Base-by-base conservation (phyloP, 2,888 invertebrate species). In the Camptogramma bilineatum region DNA sequence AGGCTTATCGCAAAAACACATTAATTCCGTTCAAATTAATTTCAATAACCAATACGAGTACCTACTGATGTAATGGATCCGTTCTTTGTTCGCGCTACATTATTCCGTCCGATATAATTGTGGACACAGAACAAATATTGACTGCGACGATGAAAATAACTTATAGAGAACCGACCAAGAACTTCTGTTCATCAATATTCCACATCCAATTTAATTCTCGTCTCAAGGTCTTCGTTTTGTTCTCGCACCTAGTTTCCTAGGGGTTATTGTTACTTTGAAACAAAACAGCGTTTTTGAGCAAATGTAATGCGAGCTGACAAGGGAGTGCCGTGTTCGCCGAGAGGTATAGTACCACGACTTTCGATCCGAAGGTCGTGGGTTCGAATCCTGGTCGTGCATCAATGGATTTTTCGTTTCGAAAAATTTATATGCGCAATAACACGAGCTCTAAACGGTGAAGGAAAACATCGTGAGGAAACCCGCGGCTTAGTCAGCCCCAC, bases 41-140 rank as follows among this genome's bases (percentile, higher is more conserved):
- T 34, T 3, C 52, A 53, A 53, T 24, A 42, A n/a, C 34, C 52
- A 19, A 52, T n/a, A n/a, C n/a, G n/a, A n/a, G n/a, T 39, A 44
- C 17, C 44, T 44, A 17, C 13, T 44, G 39, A 39, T n/a, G 7
- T 16, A 44, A 44, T 44, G 7, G 17, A 44, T 17, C 44, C 44
- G 16, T 44, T 17, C 17, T 44, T 44, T 44, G 16, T 44, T 17
- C 44, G 44, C 44, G 17, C 17, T 44, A 44, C 21, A 48, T 21
- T 48, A 50, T 51, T 42, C 24, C 16, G 42, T 34, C 46, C 51
- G 17, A 34, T 62, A 62, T 44, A 55, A 62, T 39, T 34, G 28
- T 46, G 34, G 47, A 56, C 18, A 56, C 18, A 47, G 19, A 31
- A 55, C 31, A 31, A 61, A 61, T 53, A 60, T 53, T 48, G 47